A percentile compares a stretch with the other conserved stretches of the same genome.
phyloP scores from a whole-genome alignment of 2,113 vertebrate genomes.

The Nettapus auritus region DNA sequence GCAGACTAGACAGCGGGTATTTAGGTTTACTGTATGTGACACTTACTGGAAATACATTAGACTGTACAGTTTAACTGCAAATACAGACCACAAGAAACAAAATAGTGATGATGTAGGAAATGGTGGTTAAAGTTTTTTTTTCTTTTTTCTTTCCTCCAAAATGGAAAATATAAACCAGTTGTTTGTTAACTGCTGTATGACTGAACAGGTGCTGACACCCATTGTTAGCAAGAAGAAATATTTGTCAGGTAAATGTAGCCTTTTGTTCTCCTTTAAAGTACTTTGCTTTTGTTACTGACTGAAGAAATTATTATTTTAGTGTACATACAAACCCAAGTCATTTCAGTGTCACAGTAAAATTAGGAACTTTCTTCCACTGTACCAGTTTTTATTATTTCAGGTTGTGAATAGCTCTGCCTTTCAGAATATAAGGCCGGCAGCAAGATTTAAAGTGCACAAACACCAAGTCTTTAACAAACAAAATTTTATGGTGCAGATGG shows the following conservation, averaged over 20 bases:
- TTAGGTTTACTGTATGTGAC: neutral
- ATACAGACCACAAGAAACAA: neutral
- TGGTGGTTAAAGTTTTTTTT: neutral
- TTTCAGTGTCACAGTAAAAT: neutral
- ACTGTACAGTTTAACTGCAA: neutral
- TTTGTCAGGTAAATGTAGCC: neutral
- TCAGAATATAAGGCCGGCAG: neutral
- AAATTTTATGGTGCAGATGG: neutral
- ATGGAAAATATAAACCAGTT: neutral
- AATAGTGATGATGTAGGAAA: neutral
- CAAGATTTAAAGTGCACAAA: neutral
- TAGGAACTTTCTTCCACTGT: neutral
- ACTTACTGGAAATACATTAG: neutral
- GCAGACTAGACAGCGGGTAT: neutral
- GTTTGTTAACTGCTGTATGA: neutral
- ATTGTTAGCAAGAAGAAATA: neutral
- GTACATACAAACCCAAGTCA: neutral
- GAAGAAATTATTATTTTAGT: neutral
- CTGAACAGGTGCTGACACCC: neutral
- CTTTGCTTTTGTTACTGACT: neutral
- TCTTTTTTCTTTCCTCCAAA: neutral
- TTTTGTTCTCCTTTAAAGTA: neutral
- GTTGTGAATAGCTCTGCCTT: neutral
- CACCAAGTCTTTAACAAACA: neutral
- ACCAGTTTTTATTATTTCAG: neutral